Base-by-base conservation (phyloP, 92 coral and sea anemone genomes). In the Micromussa lordhowensis region DNA sequence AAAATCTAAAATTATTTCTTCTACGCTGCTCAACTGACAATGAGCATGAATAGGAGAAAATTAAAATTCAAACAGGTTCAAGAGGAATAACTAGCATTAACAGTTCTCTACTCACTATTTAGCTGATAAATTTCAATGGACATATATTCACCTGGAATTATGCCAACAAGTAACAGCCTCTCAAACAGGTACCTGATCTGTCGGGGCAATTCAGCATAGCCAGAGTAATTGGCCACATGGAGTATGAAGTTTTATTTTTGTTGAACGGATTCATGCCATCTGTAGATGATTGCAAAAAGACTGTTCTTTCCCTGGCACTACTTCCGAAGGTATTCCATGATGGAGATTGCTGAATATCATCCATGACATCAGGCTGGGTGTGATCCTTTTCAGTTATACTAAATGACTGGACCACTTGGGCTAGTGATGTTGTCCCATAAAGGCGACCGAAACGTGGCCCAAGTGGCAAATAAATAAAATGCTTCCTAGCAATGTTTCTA, bases 151-250 rank as follows among this genome's bases (percentile, higher is more conserved):
- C 85, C 88, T 21, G 85, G 91, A 36, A 86, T 57, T 28, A 75
- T 81, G 17, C 90, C 87, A 26, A 91, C 83, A 12, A 86, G 80
- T 76, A 91, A 57, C 64, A 91, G 34, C 36, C 81, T 79, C 14
- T 77, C 85, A 36, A 86, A 75, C 5, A 75, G 64, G 77, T 91
- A 91, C 32, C 82, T 34, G 68, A 87, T 68, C 61, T 86, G 51
- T 44, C 82, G 2, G 21, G 85, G 91, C 61, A 87, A 44, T 82
- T 83, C 2, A 91, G 35, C 40, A 91, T 32, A 12, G 82, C 85
- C n/a, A 82, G 16, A n/a, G 75, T 86, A 4, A 87, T 78, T 2
- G 93, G 91, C 93, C 85, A 83, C 91, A 71, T 91, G 16, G 88
- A 87, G 75, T 87, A 87, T 0, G 88, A 75, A 0, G 91, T 87